Evolutionary conservation across 2,797 vertebrate species (phyloP), one percentile per base, ranked within the genome.

Genomic region (Megalops cyprinoides): DNA sequence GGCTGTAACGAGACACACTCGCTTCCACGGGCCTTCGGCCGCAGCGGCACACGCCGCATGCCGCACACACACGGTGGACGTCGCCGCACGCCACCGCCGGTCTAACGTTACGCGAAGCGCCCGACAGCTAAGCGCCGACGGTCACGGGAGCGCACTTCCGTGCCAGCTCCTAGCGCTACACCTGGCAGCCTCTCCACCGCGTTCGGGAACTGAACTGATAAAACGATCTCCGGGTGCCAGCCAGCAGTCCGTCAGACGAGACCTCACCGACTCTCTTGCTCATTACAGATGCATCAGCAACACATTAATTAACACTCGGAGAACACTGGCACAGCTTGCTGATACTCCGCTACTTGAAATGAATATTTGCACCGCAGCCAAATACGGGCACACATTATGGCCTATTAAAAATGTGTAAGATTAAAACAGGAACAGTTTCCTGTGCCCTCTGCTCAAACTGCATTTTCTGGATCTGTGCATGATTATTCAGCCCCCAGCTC

Each of bases 1-100:
- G 60, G 82, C 81, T 86, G 20, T 51, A 74, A 56, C 83, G 69
- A 31, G 46, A 53, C 34, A 74, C 67, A 51, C 53, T 75, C 62
- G n/a, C n/a, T n/a, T n/a, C n/a, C n/a, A n/a, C n/a, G n/a, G n/a
- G n/a, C 31, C 37, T 60, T 53, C 34, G 44, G 34, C 23, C 4
- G 9, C 23, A 28, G 12, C 14, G 44, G 20, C n/a, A 6, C 28
- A 34, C 39, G 31, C 25, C 37, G 20, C 25, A 60, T 12, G 31
- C 34, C 28, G 23, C 49, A 77, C 73, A 67, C 71, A 34, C 53
- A 56, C 53, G 58, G 20, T 25, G 15, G 44, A n/a, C n/a, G n/a
- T n/a, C n/a, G n/a, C n/a, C n/a, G n/a, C n/a, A n/a, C n/a, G 14
- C 28, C 62, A 25, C 58, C 28, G 28, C 25, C 10, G n/a, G 23